These are phyloP conservation scores for Corvus moneduloides DNA, from an alignment of 2,113 vertebrate genomes.

Conservation along the genomic window DNA sequence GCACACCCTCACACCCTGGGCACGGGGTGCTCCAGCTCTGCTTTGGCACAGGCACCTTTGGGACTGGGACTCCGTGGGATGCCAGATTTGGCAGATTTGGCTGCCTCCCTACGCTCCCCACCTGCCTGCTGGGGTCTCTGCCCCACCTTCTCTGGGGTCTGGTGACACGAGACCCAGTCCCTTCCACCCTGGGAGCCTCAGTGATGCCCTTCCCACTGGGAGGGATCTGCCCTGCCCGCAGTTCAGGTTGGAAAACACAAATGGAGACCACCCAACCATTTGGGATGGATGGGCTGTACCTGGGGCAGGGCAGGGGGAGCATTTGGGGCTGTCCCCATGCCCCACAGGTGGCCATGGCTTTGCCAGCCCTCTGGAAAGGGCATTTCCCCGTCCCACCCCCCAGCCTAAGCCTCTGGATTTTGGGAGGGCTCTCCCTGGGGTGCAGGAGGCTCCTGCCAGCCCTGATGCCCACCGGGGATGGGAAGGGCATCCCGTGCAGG, in stretches of 20 bases:
- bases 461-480: fast-evolving
- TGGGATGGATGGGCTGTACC: background rate
- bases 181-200: background rate
- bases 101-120: background rate
- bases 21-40: background rate
- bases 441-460: background rate
- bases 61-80: background rate
- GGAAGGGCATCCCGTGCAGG: background rate
- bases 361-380: background rate
- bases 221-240: background rate
- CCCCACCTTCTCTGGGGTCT: background rate
- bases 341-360: background rate
- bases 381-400: background rate
- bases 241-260: background rate
- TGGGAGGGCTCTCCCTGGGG: background rate
- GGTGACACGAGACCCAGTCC: background rate
- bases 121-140: background rate
- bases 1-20: fast-evolving
- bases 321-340: fast-evolving
- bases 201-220: fast-evolving
- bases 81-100: background rate
- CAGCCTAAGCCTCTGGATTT: background rate
- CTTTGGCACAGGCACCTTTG: background rate
- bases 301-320: background rate
- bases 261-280: background rate